These are phyloP conservation scores for Odontesthes bonariensis DNA, from an alignment of 2,113 vertebrate genomes.

Conservation along the genomic window DNA sequence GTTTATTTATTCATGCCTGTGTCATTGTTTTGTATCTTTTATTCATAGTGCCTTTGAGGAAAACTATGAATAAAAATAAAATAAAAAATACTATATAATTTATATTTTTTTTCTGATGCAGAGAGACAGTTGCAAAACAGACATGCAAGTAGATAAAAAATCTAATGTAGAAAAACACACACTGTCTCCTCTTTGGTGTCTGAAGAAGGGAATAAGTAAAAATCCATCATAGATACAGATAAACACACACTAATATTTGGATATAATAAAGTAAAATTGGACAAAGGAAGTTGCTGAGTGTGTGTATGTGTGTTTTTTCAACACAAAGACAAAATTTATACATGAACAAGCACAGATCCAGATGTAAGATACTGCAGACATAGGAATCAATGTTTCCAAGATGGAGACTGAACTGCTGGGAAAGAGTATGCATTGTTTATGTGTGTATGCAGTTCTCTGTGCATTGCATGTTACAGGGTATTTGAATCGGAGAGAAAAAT, in stretches of 20 bases:
- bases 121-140: slow-evolving; percentile 16
- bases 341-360: not conserved
- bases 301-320: not conserved
- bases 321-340: too few species aligned
- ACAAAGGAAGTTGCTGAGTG: too few species aligned
- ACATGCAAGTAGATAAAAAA: not conserved
- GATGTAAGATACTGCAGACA: not conserved
- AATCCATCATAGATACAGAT: not conserved
- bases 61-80: too few species aligned
- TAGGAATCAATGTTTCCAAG: not conserved
- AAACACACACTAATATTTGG: not conserved
- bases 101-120: not conserved
- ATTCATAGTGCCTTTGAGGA: slow-evolving; percentile 4
- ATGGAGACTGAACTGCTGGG: not conserved
- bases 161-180: not conserved
- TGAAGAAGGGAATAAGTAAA: not conserved
- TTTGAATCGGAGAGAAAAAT: not conserved
- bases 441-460: not conserved
- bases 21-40: slow-evolving; percentile 16
- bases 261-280: too few species aligned
- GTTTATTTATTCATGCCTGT: not conserved
- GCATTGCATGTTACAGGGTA: too few species aligned
- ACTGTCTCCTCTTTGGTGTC: not conserved
- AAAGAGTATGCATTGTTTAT: too few species aligned
- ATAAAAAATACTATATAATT: not conserved